phyloP scores from a whole-genome alignment of 2,888 invertebrate genomes.

The Diachrysia chrysitis region DNA sequence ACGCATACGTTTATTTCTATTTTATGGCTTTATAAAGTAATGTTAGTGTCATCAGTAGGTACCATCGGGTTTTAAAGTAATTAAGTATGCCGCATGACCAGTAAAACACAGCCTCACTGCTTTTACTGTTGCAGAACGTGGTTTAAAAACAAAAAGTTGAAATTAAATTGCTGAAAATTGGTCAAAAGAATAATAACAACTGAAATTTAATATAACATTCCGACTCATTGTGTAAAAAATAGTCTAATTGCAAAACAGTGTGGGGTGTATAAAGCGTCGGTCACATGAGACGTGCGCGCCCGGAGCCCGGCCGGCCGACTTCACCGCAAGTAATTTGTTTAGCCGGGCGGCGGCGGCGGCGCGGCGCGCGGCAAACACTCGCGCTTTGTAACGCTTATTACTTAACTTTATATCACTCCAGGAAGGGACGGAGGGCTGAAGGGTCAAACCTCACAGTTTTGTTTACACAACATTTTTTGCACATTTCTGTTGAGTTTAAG shows the following conservation, averaged over 20 bases:
- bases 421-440: constrained; percentile 15
- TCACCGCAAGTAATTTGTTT: constrained; percentile 56
- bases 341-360: constrained; percentile 18
- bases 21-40: constrained; percentile 21
- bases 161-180: neutral
- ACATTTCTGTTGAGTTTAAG: constrained; percentile 21
- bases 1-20: constrained; percentile 30
- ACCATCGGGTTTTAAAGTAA: neutral
- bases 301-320: constrained; percentile 20
- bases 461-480: constrained; percentile 32
- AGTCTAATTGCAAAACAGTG: constrained; percentile 8
- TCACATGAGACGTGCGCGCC: constrained; percentile 9
- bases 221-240: constrained; percentile 6
- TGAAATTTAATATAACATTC: neutral
- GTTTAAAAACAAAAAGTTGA: neutral
- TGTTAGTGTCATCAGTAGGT: constrained; percentile 13
- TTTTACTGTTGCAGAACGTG: neutral
- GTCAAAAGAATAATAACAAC: neutral
- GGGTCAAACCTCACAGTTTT: constrained; percentile 33
- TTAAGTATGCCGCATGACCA: neutral
- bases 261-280: constrained; percentile 8
- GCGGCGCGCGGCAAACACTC: constrained; percentile 9
- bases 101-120: neutral
- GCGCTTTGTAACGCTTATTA: constrained; percentile 50
- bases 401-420: constrained; percentile 52